These are phyloP conservation scores for Aptenodytes patagonicus DNA, from an alignment of 2,113 vertebrate genomes.

Conservation along the genomic window DNA sequence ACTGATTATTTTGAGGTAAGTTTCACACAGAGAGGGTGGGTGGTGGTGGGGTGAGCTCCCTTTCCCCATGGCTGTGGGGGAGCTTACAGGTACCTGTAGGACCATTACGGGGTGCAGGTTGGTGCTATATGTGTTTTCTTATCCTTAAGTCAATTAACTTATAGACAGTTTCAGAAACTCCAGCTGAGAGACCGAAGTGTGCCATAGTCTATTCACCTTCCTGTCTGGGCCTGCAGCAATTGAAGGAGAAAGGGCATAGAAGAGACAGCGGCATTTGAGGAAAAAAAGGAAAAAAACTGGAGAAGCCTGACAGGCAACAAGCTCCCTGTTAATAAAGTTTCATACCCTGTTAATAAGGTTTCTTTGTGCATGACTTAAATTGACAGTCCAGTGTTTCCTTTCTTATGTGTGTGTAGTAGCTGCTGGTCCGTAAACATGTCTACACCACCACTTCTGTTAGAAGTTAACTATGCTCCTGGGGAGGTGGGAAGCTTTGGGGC, in stretches of 20 bases:
- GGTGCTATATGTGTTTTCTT: background rate
- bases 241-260: background rate
- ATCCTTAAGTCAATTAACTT: background rate
- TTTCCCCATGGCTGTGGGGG: background rate
- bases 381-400: background rate
- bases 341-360: background rate
- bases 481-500: background rate
- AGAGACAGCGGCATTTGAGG: background rate
- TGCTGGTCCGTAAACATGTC: background rate
- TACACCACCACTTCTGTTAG: background rate
- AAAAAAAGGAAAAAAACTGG: background rate
- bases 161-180: background rate
- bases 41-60: background rate
- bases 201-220: background rate
- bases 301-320: background rate
- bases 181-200: background rate
- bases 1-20: background rate
- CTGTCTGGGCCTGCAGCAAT: background rate
- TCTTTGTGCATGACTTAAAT: background rate
- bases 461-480: background rate
- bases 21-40: background rate
- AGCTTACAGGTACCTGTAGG: background rate
- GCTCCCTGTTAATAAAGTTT: background rate
- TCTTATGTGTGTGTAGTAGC: background rate
- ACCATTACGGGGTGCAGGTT: background rate